phyloP scores from a whole-genome alignment of 1,140 invertebrate species.

The Brachionus koreanus region DNA sequence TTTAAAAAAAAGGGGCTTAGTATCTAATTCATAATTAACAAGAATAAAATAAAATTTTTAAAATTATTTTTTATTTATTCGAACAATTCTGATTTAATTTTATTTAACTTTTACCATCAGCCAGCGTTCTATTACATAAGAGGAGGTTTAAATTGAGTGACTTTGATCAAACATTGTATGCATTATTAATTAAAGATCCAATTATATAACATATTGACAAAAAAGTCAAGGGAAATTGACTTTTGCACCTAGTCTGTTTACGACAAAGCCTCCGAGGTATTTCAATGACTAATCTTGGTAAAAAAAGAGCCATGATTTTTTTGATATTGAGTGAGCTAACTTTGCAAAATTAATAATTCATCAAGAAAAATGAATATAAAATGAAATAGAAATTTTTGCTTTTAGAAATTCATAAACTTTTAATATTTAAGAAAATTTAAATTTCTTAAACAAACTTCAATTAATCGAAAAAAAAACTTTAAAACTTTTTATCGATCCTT shows the following conservation, averaged over 20 bases:
- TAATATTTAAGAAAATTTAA: background rate
- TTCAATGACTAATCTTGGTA: background rate
- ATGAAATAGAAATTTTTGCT: background rate
- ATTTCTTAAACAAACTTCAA: constrained; percentile 3
- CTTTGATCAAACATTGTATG: background rate
- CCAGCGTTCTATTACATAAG: background rate
- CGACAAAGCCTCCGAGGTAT: background rate
- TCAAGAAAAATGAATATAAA: background rate
- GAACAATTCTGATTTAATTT: background rate
- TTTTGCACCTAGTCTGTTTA: background rate
- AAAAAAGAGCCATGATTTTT: background rate
- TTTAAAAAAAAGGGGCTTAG: too few species aligned
- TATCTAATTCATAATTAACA: too few species aligned
- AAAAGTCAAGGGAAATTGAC: background rate
- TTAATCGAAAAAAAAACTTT: background rate
- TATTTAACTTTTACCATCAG: background rate
- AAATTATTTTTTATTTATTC: background rate
- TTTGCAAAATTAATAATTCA: background rate
- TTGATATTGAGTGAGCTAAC: background rate
- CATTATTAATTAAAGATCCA: background rate
- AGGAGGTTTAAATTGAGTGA: background rate
- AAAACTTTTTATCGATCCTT: background rate
- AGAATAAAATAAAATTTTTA: too few species aligned
- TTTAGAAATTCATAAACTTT: background rate
- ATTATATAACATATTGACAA: background rate